Percentiles rank a stretch among this genome's conserved stretches.
phyloP scores from a whole-genome alignment of 2,797 vertebrate species.

The Poeciliopsis infans region DNA sequence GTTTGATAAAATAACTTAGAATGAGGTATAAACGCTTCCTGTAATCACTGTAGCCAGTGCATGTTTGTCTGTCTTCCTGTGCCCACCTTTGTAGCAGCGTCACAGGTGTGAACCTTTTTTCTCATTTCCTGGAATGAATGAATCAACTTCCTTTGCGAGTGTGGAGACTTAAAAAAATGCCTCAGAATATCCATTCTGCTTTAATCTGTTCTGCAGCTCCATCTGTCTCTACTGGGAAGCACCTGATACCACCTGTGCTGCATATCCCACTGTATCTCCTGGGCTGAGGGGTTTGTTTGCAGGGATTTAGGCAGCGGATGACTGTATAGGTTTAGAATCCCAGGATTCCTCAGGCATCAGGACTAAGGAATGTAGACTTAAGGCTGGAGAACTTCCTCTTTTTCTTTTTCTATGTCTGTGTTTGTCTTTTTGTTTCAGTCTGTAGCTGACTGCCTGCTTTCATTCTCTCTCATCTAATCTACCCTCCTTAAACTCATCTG shows the following conservation, averaged over 20 bases:
- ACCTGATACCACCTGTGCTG: constrained; percentile 78
- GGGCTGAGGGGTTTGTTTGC: constrained; percentile 69
- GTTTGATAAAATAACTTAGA: constrained; percentile 7
- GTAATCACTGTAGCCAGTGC: not conserved
- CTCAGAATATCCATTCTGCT: constrained; percentile 54
- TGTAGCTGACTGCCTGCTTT: constrained; percentile 35
- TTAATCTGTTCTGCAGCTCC: constrained; percentile 63
- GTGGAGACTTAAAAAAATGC: constrained; percentile 47
- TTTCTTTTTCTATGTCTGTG: constrained; percentile 70
- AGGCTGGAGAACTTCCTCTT: constrained; percentile 75
- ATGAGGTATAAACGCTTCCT: not conserved
- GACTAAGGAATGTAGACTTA: constrained; percentile 72
- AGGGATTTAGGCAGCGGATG: constrained; percentile 58
- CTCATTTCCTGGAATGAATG: constrained; percentile 63
- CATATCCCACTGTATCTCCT: constrained; percentile 52
- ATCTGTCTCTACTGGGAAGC: constrained; percentile 73
- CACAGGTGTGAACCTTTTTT: constrained; percentile 63
- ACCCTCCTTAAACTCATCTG: constrained; percentile 47
- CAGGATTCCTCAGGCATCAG: constrained; percentile 61
- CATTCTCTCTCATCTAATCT: constrained; percentile 54
- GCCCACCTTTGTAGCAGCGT: constrained; percentile 35
- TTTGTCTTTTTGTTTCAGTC: constrained; percentile 70
- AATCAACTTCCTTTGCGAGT: constrained; percentile 65
- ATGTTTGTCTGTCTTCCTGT: constrained; percentile 5
- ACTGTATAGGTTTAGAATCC: constrained; percentile 69